These are phyloP conservation scores for Spermophilus dauricus DNA, from an alignment of 2,113 vertebrate genomes.

Conservation along the genomic window DNA sequence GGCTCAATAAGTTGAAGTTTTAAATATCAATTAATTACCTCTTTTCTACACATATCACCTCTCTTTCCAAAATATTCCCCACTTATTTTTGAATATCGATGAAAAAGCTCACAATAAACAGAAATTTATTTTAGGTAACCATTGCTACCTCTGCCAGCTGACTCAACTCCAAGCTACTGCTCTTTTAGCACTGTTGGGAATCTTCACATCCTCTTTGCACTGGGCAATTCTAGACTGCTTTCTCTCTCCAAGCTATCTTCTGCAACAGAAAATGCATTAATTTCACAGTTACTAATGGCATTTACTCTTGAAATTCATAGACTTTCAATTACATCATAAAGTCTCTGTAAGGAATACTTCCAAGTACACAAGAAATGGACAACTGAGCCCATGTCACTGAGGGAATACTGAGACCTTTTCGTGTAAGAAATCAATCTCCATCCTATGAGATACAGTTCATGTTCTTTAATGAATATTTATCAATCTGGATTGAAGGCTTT, in stretches of 20 bases:
- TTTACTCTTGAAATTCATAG: not conserved
- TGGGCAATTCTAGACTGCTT: not conserved
- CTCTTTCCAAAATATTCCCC: not conserved
- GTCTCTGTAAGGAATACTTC: not conserved
- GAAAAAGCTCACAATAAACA: not conserved
- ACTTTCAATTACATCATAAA: not conserved
- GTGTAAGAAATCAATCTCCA: not conserved
- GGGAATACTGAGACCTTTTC: not conserved
- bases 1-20: not conserved
- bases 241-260: not conserved
- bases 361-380: not conserved
- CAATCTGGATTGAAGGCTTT: not conserved
- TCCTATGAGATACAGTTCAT: not conserved
- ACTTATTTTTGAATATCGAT: not conserved
- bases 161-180: not conserved
- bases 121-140: not conserved
- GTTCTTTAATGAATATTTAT: not conserved
- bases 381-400: not conserved
- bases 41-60: not conserved
- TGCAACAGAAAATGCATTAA: not conserved
- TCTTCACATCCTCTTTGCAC: not conserved
- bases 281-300: not conserved
- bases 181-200: not conserved
- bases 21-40: conserved; percentile 1
- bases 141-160: not conserved